phyloP scores from a whole-genome alignment of 2,888 invertebrate genomes.

The Cabera pusaria region DNA sequence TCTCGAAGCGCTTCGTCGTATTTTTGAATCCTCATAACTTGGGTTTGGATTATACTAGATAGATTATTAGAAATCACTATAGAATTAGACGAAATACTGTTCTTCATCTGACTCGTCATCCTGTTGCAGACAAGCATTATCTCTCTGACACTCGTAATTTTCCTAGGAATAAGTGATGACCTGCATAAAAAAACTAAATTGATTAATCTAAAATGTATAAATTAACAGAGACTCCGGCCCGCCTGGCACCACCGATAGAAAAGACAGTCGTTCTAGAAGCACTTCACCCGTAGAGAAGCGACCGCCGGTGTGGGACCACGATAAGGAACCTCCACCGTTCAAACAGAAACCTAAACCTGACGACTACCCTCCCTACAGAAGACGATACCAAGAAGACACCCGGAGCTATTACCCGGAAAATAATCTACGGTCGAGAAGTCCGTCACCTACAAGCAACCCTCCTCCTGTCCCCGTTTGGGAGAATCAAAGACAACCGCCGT shows the following conservation, averaged over 20 bases:
- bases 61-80: no score
- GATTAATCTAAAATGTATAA: no score
- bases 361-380: constrained; percentile 16
- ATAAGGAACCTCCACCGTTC: constrained; percentile 9
- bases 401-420: constrained; percentile 20
- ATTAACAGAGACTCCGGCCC: constrained; percentile 58
- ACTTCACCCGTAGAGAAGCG: constrained; percentile 53
- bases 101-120: no score
- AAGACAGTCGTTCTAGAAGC: constrained; percentile 54
- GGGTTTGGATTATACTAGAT: no score
- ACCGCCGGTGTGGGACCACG: constrained; percentile 32
- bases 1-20: no score
- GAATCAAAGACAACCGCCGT: constrained; percentile 11
- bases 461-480: constrained; percentile 31
- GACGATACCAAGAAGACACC: constrained; percentile 24
- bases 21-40: no score
- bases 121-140: no score
- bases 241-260: constrained; percentile 40
- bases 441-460: constrained; percentile 17
- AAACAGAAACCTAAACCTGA: constrained; percentile 18
- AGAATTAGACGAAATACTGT: no score
- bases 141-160: no score
- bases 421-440: constrained; percentile 22
- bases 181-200: no score
- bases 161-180: no score